These are phyloP conservation scores for Sarcophaga variegata DNA, from an alignment of 2,888 invertebrate species.

Conservation along the genomic window DNA sequence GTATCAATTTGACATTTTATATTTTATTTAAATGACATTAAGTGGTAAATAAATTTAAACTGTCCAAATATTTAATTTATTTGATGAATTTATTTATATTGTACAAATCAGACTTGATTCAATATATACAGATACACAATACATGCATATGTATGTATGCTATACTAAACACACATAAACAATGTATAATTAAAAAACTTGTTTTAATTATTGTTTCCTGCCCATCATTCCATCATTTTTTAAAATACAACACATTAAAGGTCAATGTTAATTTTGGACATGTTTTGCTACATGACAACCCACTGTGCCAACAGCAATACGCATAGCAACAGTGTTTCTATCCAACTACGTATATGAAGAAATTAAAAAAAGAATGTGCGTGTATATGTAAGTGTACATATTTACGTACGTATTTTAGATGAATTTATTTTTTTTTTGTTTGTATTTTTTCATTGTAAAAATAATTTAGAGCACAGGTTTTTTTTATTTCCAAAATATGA, in stretches of 20 bases:
- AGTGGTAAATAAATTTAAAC: too few relatives aligned
- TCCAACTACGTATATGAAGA: conserved; percentile 16
- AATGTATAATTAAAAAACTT: too few relatives aligned
- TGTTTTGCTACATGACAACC: conserved; percentile 16
- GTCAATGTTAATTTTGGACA: conserved; percentile 13
- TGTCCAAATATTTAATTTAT: too few relatives aligned
- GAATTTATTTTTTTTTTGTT: conserved; percentile 42
- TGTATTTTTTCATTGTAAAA: conserved; percentile 21
- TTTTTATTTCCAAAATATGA: conserved; percentile 19
- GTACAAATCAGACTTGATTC: too few relatives aligned
- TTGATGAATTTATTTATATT: too few relatives aligned
- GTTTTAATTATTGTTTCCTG: too few relatives aligned
- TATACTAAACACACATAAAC: too few relatives aligned
- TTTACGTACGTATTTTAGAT: conserved; percentile 23
- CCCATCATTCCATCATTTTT: too few relatives aligned
- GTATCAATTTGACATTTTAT: too few relatives aligned
- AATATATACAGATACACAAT: too few relatives aligned
- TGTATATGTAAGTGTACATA: neutral
- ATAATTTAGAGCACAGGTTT: conserved; percentile 18
- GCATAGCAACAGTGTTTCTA: conserved; percentile 60
- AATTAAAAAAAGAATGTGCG: neutral
- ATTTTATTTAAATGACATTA: too few relatives aligned
- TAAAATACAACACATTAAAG: neutral
- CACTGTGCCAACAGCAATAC: conserved; percentile 52
- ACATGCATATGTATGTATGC: too few relatives aligned